Evolutionary conservation across 2,113 vertebrate species (phyloP).

Genomic region (Elaphurus davidianus): DNA sequence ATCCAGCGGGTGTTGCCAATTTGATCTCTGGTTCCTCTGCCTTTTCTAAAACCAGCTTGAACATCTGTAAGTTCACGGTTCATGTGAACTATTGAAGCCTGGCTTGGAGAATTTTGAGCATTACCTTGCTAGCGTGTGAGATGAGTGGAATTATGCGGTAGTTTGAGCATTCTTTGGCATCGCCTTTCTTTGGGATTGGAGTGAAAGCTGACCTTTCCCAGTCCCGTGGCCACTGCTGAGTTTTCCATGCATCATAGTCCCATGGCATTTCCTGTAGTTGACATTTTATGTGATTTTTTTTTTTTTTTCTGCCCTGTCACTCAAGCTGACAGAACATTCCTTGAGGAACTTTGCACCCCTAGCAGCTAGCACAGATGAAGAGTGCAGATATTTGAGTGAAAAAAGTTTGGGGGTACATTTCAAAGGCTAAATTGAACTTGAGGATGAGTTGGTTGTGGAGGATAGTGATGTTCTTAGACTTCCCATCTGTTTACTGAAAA

Average conservation of each 20-base stretch:
- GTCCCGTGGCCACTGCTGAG: neutral
- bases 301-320: neutral
- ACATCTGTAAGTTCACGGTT: neutral
- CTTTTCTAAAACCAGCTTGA: neutral
- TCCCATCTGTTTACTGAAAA: neutral
- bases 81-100: neutral
- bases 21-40: neutral
- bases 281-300: neutral
- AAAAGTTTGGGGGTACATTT: neutral
- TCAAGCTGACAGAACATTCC: neutral
- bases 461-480: neutral
- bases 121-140: neutral
- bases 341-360: neutral
- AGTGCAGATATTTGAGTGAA: neutral
- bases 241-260: neutral
- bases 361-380: neutral
- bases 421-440: neutral
- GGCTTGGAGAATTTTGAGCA: neutral
- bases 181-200: neutral
- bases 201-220: neutral
- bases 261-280: neutral
- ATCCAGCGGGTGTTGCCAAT: neutral
- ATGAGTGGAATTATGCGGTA: neutral
- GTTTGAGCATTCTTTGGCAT: neutral
- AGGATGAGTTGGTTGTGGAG: neutral